These are phyloP conservation scores for Punctoribates punctum DNA, from an alignment of 2,888 invertebrate species.

Conservation along the genomic window DNA sequence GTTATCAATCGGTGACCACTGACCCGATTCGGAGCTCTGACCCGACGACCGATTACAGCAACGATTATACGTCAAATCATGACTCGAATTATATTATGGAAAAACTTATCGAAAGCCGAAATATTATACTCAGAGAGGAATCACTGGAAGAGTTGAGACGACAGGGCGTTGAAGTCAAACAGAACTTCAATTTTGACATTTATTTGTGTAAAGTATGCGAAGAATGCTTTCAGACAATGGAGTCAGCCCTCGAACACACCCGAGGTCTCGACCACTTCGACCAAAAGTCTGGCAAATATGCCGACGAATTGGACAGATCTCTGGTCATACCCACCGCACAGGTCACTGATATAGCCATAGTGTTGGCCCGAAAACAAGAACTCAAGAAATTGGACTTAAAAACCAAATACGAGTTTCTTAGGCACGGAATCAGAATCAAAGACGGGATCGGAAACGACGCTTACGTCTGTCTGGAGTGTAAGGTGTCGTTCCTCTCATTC, in stretches of 20 bases:
- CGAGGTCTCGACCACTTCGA: background rate
- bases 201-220: constrained; percentile 22
- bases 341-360: background rate
- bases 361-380: constrained; percentile 21
- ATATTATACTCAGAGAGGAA: background rate
- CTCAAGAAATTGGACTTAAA: constrained; percentile 7
- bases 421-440: constrained; percentile 7
- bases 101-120: background rate
- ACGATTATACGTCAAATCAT: background rate
- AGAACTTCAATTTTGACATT: background rate
- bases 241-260: background rate
- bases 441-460: background rate
- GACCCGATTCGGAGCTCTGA: too few relatives aligned
- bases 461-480: constrained; percentile 1
- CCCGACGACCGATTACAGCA: background rate
- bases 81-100: background rate
- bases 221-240: background rate
- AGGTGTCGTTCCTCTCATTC: background rate
- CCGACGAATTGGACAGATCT: background rate
- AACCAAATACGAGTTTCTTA: background rate
- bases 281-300: background rate
- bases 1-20: background rate
- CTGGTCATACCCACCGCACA: background rate
- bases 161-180: constrained; percentile 2
- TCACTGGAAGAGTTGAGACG: background rate